Evolutionary conservation across 2,888 invertebrate genomes (phyloP), one percentile per base, ranked within the genome.

Genomic region (Metopia argyrocephala): DNA sequence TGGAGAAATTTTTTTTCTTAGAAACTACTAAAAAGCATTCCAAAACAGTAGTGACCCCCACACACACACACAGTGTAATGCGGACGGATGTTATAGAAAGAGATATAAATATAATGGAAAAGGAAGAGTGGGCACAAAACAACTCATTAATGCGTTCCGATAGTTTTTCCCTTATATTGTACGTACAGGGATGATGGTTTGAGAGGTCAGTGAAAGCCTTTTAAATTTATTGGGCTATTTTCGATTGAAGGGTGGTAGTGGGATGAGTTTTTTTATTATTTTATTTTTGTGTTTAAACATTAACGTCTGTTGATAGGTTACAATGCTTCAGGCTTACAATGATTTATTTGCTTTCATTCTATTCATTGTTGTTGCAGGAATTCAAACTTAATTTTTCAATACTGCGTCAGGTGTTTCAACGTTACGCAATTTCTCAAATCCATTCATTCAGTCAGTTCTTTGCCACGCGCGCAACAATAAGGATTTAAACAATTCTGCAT

Each of bases 401-500:
- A 86, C 85, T 87, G 86, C 85, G 87, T 87, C 89, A 89, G 89
- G 89, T 89, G 86, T 85, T 84, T 83, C 82, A 85, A 83, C 81
- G 74, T 79, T 82, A 82, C 83, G 82, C 68, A 76, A 80, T 78
- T 74, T 76, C 75, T 70, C 18, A 20, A n/a, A 57, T 66, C 28
- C 70, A 78, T 23, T 27, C 70, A 78, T 23, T 15, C 79, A 78
- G 80, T 85, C 79, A 88, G 88, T 88, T 84, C 81, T 83, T 84
- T 83, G 86, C 83, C 85, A 85, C 85, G 86, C 84, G 82, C 82
- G 84, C 84, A 83, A 83, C 86, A 84, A 84, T 82, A 83, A 85
- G 84, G 87, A 87, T 79, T 83, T 38, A n/a, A n/a, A n/a, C 38
- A 38, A 38, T 6, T 38, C 3, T 71, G 71, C 76, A 46, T 69